Conservation (phyloP, 2,113 vertebrate genomes). For the Caloenas nicobarica region DNA sequence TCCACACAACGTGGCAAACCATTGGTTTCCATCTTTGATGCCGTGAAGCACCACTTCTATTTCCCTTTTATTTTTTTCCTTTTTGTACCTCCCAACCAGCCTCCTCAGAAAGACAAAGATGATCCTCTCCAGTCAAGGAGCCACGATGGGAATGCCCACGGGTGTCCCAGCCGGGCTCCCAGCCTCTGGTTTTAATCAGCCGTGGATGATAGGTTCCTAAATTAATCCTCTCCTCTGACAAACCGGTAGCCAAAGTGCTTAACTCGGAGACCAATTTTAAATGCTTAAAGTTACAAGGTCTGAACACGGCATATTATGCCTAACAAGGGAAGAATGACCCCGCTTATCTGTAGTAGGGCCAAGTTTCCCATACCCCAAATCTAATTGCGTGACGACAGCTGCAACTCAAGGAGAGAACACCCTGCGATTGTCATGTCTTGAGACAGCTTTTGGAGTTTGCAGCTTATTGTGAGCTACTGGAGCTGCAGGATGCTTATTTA, state of each 20-base stretch:
- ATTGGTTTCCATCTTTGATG: neutral
- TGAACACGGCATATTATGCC: neutral
- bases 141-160: neutral
- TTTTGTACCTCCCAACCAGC: neutral
- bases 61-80: accelerated
- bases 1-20: neutral
- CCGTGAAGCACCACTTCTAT: neutral
- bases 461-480: neutral
- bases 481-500: constrained; percentile 36
- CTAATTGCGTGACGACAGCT: neutral
- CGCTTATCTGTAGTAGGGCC: neutral
- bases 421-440: neutral
- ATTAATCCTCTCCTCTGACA: neutral
- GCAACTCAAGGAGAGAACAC: neutral
- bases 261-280: neutral
- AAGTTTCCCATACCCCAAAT: neutral
- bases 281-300: neutral
- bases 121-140: neutral
- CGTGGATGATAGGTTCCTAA: neutral
- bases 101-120: neutral
- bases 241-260: neutral
- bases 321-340: neutral
- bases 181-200: constrained; percentile 8
- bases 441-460: neutral
- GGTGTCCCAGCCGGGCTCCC: neutral